Conservation (phyloP, 64 coral and sea anemone species). For the Actinia tenebrosa region DNA sequence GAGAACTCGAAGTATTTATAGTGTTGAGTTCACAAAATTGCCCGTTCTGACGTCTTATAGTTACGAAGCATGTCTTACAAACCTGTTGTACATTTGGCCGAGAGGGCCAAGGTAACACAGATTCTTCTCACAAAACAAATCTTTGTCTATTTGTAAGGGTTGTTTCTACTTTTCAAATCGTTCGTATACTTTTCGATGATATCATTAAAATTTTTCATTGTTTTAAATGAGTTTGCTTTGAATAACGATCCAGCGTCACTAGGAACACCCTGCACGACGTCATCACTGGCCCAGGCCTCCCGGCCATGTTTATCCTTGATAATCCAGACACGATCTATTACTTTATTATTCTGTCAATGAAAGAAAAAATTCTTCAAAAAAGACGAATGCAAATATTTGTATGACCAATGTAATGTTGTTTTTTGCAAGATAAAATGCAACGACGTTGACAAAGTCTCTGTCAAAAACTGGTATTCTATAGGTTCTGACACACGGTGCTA, state of each 20-base stretch:
- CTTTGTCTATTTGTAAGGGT: not conserved
- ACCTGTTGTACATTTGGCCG: no score
- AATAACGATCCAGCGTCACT: not conserved
- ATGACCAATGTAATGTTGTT: no score
- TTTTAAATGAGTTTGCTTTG: not conserved
- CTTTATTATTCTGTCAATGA: conserved; percentile 6
- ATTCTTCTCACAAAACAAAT: not conserved
- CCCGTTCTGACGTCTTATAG: no score
- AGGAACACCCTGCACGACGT: not conserved
- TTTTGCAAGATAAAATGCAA: no score
- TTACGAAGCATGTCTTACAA: no score
- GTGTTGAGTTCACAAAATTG: no score
- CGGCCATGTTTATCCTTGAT: conserved; percentile 48
- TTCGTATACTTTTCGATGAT: not conserved
- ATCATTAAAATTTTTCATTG: not conserved
- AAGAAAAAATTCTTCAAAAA: not conserved
- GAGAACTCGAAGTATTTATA: no score
- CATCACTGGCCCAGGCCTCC: not conserved
- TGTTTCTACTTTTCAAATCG: not conserved
- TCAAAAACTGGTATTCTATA: no score
- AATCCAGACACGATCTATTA: conserved; percentile 44
- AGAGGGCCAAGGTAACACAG: not conserved
- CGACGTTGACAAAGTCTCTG: no score
- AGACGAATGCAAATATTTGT: no score
- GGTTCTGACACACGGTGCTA: no score